Evolutionary conservation across 1,140 invertebrate genomes (phyloP).

Genomic region (Caenorhabditis remanei): DNA sequence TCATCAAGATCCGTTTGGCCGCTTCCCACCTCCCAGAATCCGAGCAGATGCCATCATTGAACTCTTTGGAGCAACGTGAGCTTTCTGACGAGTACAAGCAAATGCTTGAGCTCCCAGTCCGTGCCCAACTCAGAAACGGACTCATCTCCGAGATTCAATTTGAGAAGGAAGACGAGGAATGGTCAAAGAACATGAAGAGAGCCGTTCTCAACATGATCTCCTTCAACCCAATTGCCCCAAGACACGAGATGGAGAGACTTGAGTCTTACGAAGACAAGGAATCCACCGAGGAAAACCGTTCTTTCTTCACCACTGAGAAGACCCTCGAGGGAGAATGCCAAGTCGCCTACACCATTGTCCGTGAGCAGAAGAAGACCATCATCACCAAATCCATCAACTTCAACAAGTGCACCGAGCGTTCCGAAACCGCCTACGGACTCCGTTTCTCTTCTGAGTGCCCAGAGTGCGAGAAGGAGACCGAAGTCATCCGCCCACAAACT

Average conservation of each 20-base stretch:
- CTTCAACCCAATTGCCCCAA: constrained; percentile 66
- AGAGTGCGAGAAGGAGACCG: constrained; percentile 48
- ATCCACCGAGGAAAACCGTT: neutral
- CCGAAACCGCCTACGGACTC: constrained; percentile 68
- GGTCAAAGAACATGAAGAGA: constrained; percentile 77
- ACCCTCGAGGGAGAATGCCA: constrained; percentile 71
- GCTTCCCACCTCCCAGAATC: constrained; percentile 29
- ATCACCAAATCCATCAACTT: constrained; percentile 76
- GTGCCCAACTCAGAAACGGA: constrained; percentile 51
- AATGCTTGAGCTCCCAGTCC: constrained; percentile 56
- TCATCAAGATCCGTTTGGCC: constrained; percentile 45
- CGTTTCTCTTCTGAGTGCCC: constrained; percentile 56
- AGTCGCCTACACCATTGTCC: constrained; percentile 66
- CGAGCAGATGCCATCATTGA: constrained; percentile 4
- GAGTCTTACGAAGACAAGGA: constrained; percentile 17
- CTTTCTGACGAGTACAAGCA: constrained; percentile 51
- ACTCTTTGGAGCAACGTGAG: constrained; percentile 26
- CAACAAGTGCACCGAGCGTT: constrained; percentile 70
- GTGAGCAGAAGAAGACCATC: constrained; percentile 44
- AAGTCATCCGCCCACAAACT: constrained; percentile 34
- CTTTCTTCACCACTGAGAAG: constrained; percentile 64
- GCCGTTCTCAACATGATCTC: constrained; percentile 71
- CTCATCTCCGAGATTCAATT: constrained; percentile 61
- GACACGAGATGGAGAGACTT: constrained; percentile 69
- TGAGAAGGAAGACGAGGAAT: constrained; percentile 69